A percentile compares a stretch with the other conserved stretches of the same genome.
Conservation (phyloP, 2,888 invertebrate species). For the Clusia tigrina region DNA sequence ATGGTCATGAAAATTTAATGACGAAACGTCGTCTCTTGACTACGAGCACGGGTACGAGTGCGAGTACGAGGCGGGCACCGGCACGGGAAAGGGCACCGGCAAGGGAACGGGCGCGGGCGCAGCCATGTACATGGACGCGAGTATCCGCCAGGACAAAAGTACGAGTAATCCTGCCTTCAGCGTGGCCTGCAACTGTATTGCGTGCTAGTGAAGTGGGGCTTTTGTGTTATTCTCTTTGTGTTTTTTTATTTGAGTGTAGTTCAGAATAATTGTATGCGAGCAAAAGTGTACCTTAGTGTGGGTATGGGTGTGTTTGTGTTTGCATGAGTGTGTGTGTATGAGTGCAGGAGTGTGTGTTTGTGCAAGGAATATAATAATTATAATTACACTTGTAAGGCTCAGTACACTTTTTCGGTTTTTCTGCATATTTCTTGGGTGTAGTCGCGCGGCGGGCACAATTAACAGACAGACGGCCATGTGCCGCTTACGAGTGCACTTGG, state of each 20-base stretch:
- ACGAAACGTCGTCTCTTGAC: constrained; percentile 50
- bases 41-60: too few species aligned
- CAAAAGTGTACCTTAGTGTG: too few species aligned
- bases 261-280: too few species aligned
- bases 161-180: background rate
- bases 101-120: too few species aligned
- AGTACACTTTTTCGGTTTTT: constrained; percentile 1
- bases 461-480: too few species aligned
- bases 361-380: constrained; percentile 39
- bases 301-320: too few species aligned
- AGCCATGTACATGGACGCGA: too few species aligned
- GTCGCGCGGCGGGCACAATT: too few species aligned
- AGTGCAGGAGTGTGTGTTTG: constrained; percentile 29
- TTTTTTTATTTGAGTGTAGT: constrained; percentile 27
- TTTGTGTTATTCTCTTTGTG: constrained; percentile 19
- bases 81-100: background rate
- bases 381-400: constrained; percentile 39
- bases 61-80: background rate
- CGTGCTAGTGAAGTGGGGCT: constrained; percentile 42
- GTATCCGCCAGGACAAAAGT: too few species aligned
- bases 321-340: too few species aligned
- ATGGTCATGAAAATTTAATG: constrained; percentile 63
- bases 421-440: background rate
- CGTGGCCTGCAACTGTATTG: constrained; percentile 28
- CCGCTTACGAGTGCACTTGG: background rate